These are phyloP conservation scores for Mormyrus proboscirostris DNA, from an alignment of 2,797 vertebrate genomes.

Conservation along the genomic window DNA sequence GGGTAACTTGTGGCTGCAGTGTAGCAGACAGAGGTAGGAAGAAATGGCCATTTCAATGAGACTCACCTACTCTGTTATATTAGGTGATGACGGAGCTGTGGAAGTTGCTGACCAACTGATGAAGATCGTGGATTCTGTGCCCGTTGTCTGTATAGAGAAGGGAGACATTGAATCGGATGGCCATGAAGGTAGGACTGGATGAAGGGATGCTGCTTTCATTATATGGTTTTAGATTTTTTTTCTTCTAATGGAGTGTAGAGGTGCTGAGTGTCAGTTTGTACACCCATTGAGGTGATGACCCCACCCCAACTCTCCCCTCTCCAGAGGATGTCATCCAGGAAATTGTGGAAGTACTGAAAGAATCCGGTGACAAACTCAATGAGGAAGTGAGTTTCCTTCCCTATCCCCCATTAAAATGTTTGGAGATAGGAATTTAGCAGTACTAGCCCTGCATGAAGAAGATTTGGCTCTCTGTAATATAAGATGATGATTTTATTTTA, in stretches of 20 bases:
- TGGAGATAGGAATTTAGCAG: background rate
- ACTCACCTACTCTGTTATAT: background rate
- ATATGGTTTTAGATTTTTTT: background rate
- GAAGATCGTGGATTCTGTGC: constrained; percentile 40
- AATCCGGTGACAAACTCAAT: constrained; percentile 60
- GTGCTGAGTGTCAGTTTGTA: background rate
- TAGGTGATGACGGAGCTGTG: background rate
- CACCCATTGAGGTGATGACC: background rate
- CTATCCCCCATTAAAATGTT: background rate
- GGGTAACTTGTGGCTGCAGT: background rate
- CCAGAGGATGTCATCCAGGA: constrained; percentile 52
- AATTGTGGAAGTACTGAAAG: constrained; percentile 64
- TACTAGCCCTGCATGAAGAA: background rate
- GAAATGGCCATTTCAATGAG: background rate
- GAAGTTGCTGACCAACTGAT: constrained; percentile 31
- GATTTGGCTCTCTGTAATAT: background rate
- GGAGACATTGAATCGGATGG: constrained; percentile 30
- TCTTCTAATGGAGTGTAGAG: background rate
- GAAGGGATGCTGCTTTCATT: background rate
- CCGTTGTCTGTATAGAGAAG: constrained; percentile 26
- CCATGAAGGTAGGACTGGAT: constrained; percentile 25
- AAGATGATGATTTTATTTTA: too few species aligned
- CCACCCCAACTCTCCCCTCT: background rate
- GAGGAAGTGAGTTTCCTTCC: constrained; percentile 51
- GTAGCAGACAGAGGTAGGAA: background rate